Evolutionary conservation across 1,140 invertebrate genomes (phyloP), one percentile per base, ranked within the genome.

Genomic region (Cylas formicarius): DNA sequence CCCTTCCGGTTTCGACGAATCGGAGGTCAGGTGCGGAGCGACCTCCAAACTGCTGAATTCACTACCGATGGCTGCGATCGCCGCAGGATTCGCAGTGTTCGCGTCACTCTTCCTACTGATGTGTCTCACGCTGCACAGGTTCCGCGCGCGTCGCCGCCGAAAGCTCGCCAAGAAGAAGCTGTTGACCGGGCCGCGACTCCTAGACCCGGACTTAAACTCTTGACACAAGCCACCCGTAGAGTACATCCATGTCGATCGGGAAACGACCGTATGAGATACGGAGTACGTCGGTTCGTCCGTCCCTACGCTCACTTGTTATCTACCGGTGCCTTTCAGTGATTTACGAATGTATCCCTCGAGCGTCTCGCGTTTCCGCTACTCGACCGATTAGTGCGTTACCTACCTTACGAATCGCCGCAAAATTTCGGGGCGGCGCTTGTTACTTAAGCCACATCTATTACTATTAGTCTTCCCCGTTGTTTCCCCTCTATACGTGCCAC

Each of bases 201-300:
- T 64, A 17, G 61, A 62, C 48, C 51, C 50, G 43, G 55, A 45
- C 50, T 61, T 47, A 40, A 69, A 56, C 61, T 88, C 85, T 79
- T 87, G 86, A 80, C 84, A 86, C 56, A 81, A 80, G 63, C 82
- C 84, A 68, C 85, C 82, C 74, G 85, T 90, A 73, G 86, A 90
- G 64, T 88, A 84, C 63, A 88, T 88, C 60, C 83, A 87, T 70
- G 83, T 88, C 65, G 86, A 90, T 72, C 80, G 84, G 62, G 85
- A 88, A 70, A 88, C 85, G 56, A 88, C 85, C 49, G 86, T 89
- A 72, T 89, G 76, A 80, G 70, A 60, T 57, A 50, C 44, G 46
- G 43, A 54, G 48, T 53, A 39, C 17, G 37, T 48, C 55, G 58
- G 55, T 57, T 52, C 52, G 45, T 65, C 63, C 63, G 63, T 63